phyloP scores from a whole-genome alignment of 1,140 invertebrate species.

The Reticulitermes speratus region DNA sequence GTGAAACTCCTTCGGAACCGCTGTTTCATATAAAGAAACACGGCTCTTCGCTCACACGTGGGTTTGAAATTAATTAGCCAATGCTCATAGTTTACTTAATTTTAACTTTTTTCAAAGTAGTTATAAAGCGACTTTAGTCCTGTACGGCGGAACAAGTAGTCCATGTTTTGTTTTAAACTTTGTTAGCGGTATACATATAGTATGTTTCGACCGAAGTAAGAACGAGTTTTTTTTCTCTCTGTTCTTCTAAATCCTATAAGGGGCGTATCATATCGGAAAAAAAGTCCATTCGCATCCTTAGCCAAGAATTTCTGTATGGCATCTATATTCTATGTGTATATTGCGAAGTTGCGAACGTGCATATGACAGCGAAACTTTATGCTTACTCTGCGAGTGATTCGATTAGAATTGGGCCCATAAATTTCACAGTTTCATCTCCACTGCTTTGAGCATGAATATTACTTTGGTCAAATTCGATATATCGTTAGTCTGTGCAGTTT shows the following conservation, averaged over 20 bases:
- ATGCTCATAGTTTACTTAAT: no score
- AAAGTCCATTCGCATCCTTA: not conserved
- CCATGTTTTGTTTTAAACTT: not conserved
- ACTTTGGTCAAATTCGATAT: not conserved
- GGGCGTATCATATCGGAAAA: not conserved
- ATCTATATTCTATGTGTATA: not conserved
- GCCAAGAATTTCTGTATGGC: not conserved
- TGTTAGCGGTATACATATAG: not conserved
- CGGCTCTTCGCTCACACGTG: no score
- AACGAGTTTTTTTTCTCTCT: not conserved
- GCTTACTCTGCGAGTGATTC: conserved; percentile 7
- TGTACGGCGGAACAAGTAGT: not conserved
- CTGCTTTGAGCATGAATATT: not conserved
- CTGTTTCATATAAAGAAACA: no score
- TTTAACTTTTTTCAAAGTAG: not conserved
- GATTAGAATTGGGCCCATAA: conserved; percentile 6
- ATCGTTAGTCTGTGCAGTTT: not conserved
- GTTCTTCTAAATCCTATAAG: not conserved
- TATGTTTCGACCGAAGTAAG: not conserved
- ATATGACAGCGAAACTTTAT: conserved; percentile 12
- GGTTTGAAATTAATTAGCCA: no score
- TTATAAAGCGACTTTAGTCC: not conserved
- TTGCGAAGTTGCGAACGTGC: conserved; percentile 8
- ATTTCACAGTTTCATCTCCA: not conserved
- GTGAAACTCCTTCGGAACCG: no score